Conservation (phyloP, 1,140 invertebrate species). For the Halyomorpha halys region DNA sequence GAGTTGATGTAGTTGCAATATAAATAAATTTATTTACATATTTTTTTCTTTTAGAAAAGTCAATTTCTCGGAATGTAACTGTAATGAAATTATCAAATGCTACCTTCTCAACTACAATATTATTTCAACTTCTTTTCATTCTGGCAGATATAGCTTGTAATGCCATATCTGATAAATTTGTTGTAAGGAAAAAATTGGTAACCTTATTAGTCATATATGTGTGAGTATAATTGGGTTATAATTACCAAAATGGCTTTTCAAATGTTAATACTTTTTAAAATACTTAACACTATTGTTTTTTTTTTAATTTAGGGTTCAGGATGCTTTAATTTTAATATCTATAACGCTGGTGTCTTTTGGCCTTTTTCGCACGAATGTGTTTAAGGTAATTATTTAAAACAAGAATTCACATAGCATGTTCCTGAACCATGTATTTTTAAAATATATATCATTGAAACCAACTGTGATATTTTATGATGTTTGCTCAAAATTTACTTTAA, state of each 20-base stretch:
- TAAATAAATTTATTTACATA: no score
- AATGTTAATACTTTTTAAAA: neutral
- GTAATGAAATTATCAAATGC: neutral
- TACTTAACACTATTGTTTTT: neutral
- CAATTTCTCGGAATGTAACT: no score
- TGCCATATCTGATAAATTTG: neutral
- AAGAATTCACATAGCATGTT: neutral
- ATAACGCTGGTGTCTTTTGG: conserved; percentile 3
- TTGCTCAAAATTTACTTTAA: no score
- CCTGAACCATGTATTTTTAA: neutral
- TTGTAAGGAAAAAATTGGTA: neutral
- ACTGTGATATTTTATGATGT: neutral
- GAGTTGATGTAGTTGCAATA: no score
- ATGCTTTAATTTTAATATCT: conserved; percentile 8
- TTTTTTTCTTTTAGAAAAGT: no score
- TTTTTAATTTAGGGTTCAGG: conserved; percentile 9
- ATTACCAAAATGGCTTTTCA: neutral
- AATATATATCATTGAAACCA: neutral
- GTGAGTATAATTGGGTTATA: neutral
- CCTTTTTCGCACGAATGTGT: conserved; percentile 10
- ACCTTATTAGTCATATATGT: conserved; percentile 8
- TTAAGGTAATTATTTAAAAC: conserved; percentile 11
- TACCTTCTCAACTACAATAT: neutral
- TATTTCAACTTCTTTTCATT: conserved; percentile 6
- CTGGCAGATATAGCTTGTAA: conserved; percentile 7